Conservation (phyloP, 2,113 vertebrate genomes). For the Oceanites oceanicus region DNA sequence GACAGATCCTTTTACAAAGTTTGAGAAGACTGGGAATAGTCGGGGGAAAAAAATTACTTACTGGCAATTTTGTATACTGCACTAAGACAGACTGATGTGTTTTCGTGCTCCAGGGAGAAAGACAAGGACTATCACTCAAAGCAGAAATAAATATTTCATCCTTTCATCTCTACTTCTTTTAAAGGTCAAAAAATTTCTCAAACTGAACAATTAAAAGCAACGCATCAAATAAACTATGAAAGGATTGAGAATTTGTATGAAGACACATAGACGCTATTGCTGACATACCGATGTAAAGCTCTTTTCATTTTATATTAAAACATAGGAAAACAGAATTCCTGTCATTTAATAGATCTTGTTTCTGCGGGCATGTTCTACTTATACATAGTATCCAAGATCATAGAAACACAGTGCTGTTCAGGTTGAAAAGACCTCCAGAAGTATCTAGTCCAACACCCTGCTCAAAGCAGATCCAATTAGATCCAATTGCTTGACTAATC, state of each 20-base stretch:
- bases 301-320: not conserved
- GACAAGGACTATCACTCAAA: not conserved
- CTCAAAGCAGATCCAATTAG: not conserved
- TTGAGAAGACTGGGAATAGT: constrained; percentile 2
- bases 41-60: not conserved
- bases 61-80: not conserved
- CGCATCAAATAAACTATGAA: not conserved
- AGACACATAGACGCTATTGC: not conserved
- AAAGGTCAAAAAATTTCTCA: not conserved
- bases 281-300: not conserved
- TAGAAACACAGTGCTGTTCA: not conserved
- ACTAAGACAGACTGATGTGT: not conserved
- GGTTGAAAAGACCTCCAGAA: not conserved
- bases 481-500: not conserved
- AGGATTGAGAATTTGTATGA: not conserved
- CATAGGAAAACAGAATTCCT: not conserved
- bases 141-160: not conserved
- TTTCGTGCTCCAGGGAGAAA: constrained; percentile 23
- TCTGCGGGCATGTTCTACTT: not conserved
- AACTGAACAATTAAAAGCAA: constrained; percentile 23
- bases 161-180: constrained; percentile 1
- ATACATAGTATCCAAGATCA: not conserved
- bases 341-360: not conserved
- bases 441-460: not conserved
- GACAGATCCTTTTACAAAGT: constrained; percentile 4